Evolutionary conservation across 1,140 invertebrate genomes (phyloP).

Genomic region (Harpegnathos saltator): DNA sequence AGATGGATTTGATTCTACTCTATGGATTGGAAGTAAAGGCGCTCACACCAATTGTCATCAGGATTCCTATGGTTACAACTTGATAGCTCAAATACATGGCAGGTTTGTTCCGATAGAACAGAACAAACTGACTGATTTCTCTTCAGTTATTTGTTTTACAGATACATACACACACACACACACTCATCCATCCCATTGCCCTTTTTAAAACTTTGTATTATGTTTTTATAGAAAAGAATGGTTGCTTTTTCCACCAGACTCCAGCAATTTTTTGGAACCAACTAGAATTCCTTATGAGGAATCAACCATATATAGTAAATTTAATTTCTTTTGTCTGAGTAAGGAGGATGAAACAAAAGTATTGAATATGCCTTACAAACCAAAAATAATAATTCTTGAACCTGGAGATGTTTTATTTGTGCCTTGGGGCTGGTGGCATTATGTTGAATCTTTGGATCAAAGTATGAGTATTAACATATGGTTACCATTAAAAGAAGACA

Average conservation of each 20-base stretch:
- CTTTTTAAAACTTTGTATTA: not conserved
- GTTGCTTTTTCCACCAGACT: conserved; percentile 95
- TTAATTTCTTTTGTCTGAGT: conserved; percentile 91
- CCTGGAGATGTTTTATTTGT: conserved; percentile 96
- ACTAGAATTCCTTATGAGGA: conserved; percentile 98
- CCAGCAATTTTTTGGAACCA: conserved; percentile 89
- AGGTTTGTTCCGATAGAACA: conserved; percentile 85
- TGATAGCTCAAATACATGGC: conserved; percentile 95
- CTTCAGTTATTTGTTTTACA: conserved; percentile 2
- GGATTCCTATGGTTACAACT: conserved; percentile 97
- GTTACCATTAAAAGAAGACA: conserved; percentile 90
- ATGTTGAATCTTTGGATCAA: conserved; percentile 93
- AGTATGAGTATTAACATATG: conserved; percentile 95
- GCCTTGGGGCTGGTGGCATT: conserved; percentile 98
- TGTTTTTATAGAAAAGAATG: conserved; percentile 92
- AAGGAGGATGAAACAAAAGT: conserved; percentile 77
- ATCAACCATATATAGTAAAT: conserved; percentile 96
- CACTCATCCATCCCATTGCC: too few species aligned
- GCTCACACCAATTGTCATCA: conserved; percentile 97
- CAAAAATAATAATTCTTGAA: conserved; percentile 88
- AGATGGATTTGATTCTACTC: conserved; percentile 90
- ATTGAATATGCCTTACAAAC: conserved; percentile 65
- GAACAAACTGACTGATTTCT: conserved; percentile 18
- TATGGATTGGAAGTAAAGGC: conserved; percentile 96
- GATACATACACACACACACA: too few species aligned